Base-by-base conservation (phyloP, 2,888 invertebrate species). In the Tribolium freemani region DNA sequence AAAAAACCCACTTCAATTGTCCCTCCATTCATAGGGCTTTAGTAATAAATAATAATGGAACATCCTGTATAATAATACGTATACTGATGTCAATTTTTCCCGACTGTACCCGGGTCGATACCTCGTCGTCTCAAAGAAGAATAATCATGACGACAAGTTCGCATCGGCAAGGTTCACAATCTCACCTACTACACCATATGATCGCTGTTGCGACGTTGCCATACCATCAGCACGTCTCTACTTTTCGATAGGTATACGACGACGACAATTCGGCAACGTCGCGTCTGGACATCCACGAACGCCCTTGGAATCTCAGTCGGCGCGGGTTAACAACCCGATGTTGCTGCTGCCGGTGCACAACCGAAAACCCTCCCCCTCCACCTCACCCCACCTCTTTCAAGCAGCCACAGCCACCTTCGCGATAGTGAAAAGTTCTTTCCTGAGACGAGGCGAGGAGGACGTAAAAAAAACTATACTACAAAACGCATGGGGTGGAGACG, bases 231-330 rank as follows among this genome's bases (percentile, higher is more conserved):
- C 6, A 9, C 45, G 61, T 16, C 26, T 11, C 30, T 6, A 57
- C 57, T 6, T 44, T 57, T 48, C 63, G 63, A 48, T 20, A 5
- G 45, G 56, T 57, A 26, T 13, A 13, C 10, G 10, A 8, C 38
- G 45, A 26, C 51, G 51, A 44, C 51, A 20, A 45, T 6, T 44
- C 50, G 71, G 71, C 71, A 71, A 71, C 71, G 51, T 64, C 64
- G 71, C 53, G 67, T 67, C 67, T 70, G 70, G 70, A 70, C 64
- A 63, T 56, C 63, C 71, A 67, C 74, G 76, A 77, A 77, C 77
- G 78, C 78, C 79, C 79, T 78, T 78, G 78, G 76, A 77, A 77
- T 73, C 73, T 73, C 73, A 73, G 73, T 67, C 73, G 67, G 54
- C 60, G 67, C 70, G 66, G 73, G 69, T 73, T 69, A 73, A 73